Evolutionary conservation across 2,888 invertebrate species (phyloP).

Genomic region (Arge pagana): DNA sequence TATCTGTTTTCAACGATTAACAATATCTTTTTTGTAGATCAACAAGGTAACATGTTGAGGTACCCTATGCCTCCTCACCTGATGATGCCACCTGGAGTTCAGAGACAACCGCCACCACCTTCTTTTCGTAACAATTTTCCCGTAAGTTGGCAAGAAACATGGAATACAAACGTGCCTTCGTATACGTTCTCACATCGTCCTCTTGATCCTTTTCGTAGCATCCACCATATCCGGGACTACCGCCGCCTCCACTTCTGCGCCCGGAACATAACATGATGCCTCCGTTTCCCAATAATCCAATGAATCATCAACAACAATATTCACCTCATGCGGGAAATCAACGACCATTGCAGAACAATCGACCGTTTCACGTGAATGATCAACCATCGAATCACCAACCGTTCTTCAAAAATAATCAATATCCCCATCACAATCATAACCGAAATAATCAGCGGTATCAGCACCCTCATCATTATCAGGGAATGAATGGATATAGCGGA

Average conservation of each 20-base stretch:
- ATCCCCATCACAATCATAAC: conserved; percentile 42
- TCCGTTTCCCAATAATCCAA: conserved; percentile 45
- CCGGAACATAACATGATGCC: conserved; percentile 51
- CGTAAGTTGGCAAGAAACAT: conserved; percentile 37
- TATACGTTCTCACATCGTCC: conserved; percentile 47
- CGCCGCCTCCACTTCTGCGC: conserved; percentile 54
- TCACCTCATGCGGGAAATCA: conserved; percentile 44
- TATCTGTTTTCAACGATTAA: neutral
- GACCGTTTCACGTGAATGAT: conserved; percentile 46
- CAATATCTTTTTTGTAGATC: conserved; percentile 31
- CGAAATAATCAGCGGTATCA: conserved; percentile 47
- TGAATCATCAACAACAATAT: conserved; percentile 35
- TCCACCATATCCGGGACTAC: conserved; percentile 49
- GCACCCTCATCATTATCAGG: conserved; percentile 42
- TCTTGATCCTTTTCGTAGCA: conserved; percentile 57
- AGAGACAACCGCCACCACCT: conserved; percentile 48
- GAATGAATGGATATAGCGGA: conserved; percentile 42
- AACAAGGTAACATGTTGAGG: conserved; percentile 45
- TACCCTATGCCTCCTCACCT: conserved; percentile 50
- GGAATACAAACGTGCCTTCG: neutral
- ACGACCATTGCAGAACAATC: conserved; percentile 43
- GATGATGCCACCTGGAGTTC: conserved; percentile 46
- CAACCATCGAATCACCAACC: conserved; percentile 48
- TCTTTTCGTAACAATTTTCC: conserved; percentile 48
- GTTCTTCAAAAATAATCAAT: conserved; percentile 54